Percentiles rank a stretch among this genome's conserved stretches.
These are phyloP conservation scores for Crocallis elinguaria DNA, from an alignment of 2,888 invertebrate species.

Conservation along the genomic window DNA sequence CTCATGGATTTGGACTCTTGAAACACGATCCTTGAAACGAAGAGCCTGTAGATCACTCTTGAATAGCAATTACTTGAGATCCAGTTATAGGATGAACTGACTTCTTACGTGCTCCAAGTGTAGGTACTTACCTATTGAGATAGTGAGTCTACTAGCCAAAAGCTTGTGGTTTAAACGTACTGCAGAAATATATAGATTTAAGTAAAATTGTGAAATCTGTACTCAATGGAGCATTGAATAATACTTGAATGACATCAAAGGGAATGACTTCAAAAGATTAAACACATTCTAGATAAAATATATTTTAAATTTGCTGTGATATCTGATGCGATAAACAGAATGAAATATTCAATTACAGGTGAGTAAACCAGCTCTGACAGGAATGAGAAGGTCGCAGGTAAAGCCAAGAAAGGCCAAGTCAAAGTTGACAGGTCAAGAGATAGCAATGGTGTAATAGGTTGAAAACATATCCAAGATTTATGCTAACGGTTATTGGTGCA, in stretches of 20 bases:
- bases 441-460: constrained; percentile 26
- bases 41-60: constrained; percentile 34
- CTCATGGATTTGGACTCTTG: constrained; percentile 47
- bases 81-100: constrained; percentile 12
- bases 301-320: constrained; percentile 1
- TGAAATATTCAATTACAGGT: constrained; percentile 9
- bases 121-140: background rate
- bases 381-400: constrained; percentile 31
- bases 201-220: background rate
- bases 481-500: constrained; percentile 3
- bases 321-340: constrained; percentile 11
- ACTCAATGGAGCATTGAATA: too few species aligned
- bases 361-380: constrained; percentile 16
- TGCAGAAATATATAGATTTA: background rate
- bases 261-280: background rate
- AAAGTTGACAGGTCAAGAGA: constrained; percentile 35
- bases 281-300: background rate
- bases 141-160: background rate
- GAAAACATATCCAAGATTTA: constrained; percentile 9
- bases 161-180: background rate
- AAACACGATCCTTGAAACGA: constrained; percentile 27
- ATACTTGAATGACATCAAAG: background rate
- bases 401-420: constrained; percentile 34
- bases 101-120: background rate
- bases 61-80: constrained; percentile 17